These are phyloP conservation scores for Margarornis squamiger DNA, from an alignment of 2,797 vertebrate species.

Conservation along the genomic window DNA sequence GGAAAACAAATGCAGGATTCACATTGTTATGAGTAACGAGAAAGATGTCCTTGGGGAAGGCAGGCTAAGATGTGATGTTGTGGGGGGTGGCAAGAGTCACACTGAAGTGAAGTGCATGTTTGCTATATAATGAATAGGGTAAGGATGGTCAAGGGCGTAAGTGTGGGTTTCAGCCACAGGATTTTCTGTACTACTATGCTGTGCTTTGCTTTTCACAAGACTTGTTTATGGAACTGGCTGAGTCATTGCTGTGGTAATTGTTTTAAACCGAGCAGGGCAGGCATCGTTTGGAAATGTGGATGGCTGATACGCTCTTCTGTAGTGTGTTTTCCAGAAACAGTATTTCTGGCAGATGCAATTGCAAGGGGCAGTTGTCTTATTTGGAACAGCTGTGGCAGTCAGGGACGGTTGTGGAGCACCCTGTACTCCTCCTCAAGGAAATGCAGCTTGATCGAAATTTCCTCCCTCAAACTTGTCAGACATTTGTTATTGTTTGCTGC, in stretches of 20 bases:
- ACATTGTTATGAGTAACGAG: accelerated
- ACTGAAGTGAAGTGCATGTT: neutral
- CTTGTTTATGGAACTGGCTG: neutral
- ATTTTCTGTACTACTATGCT: neutral
- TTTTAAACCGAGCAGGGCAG: neutral
- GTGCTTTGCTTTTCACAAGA: neutral
- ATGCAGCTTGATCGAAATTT: conserved; percentile 65
- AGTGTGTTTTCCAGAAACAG: conserved; percentile 37
- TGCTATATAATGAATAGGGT: neutral
- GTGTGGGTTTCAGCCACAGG: neutral
- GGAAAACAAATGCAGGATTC: neutral
- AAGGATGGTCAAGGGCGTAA: neutral
- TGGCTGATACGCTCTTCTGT: neutral
- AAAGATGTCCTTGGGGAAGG: neutral
- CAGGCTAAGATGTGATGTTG: neutral
- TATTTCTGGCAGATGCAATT: neutral
- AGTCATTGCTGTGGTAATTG: neutral
- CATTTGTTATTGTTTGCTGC: conserved; percentile 67
- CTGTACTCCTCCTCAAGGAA: conserved; percentile 65
- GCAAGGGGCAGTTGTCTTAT: neutral
- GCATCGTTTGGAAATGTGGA: neutral
- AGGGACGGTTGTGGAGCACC: neutral
- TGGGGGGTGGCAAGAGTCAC: neutral
- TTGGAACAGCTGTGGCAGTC: conserved; percentile 9
- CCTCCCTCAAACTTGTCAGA: conserved; percentile 51